Conservation (phyloP, 2,113 vertebrate genomes). For the human (Homo sapiens) region GRCh38 chr9:7238001-7238500, state of each 20-base stretch:
- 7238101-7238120: background rate
- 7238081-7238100: background rate
- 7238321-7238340: background rate
- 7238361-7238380: background rate
- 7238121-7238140: background rate
- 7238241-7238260: background rate
- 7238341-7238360: background rate
- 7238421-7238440: background rate
- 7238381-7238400: background rate
- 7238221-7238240: background rate
- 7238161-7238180: background rate
- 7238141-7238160: background rate
- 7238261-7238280: background rate
- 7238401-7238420: background rate
- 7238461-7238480: background rate
- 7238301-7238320: background rate
- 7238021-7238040: background rate
- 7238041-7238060: background rate
- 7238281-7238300: background rate
- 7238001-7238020: background rate
- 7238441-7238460: background rate
- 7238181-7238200: background rate
- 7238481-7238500: background rate
- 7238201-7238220: background rate
- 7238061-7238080: background rate